These are phyloP conservation scores for Poecilia wingei DNA, from an alignment of 2,797 vertebrate genomes.

Conservation along the genomic window DNA sequence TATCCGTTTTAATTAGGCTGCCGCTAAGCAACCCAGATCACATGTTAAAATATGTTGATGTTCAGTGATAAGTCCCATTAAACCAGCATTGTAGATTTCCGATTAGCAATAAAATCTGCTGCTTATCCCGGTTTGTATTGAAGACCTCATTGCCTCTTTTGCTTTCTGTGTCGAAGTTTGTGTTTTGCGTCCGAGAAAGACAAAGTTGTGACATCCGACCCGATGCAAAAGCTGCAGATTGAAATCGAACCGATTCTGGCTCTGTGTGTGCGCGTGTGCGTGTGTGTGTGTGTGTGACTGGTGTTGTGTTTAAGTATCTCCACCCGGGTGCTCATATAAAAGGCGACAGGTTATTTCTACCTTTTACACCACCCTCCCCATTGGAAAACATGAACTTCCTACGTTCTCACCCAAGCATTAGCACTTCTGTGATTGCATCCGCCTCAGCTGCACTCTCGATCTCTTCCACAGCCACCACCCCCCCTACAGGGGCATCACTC, in stretches of 20 bases:
- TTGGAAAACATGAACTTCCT: constrained; percentile 40
- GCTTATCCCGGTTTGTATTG: background rate
- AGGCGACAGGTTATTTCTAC: constrained; percentile 16
- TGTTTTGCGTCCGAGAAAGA: background rate
- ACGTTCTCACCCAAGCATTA: constrained; percentile 40
- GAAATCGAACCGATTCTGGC: background rate
- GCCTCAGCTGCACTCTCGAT: constrained; percentile 9
- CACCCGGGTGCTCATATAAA: constrained; percentile 4
- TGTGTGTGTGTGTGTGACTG: background rate
- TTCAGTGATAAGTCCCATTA: background rate
- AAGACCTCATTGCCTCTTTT: background rate
- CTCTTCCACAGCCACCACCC: background rate
- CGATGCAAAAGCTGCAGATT: background rate
- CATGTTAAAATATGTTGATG: background rate
- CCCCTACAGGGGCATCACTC: constrained; percentile 50
- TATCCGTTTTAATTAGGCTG: background rate
- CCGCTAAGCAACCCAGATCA: background rate
- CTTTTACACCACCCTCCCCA: constrained; percentile 1
- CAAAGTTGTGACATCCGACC: background rate
- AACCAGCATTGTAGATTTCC: background rate
- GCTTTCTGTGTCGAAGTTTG: background rate
- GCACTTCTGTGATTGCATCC: constrained; percentile 39
- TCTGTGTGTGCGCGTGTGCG: background rate
- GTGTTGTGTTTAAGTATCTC: background rate
- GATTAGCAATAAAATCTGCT: background rate